Evolutionary conservation across 2,888 invertebrate genomes (phyloP).

Genomic region (Idaea aversata): DNA sequence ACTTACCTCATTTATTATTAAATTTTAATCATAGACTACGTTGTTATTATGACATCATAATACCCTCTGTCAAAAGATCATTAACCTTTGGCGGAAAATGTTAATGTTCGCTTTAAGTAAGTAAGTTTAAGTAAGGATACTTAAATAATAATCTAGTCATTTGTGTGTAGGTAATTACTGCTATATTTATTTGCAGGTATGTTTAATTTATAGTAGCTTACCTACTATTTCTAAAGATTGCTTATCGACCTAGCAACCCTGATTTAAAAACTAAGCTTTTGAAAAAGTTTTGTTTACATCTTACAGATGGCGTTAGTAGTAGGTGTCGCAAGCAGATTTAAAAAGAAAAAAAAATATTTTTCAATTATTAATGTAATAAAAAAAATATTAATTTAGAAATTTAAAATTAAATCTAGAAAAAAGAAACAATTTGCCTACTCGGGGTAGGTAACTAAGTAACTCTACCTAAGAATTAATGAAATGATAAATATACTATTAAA

Average conservation of each 20-base stretch:
- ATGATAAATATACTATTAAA: too few species aligned
- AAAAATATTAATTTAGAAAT: too few species aligned
- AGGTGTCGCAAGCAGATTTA: background rate
- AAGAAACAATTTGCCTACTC: too few species aligned
- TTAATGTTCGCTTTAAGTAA: slow-evolving; percentile 17
- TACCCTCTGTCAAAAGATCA: slow-evolving; percentile 38
- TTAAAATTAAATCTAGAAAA: too few species aligned
- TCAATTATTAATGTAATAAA: too few species aligned
- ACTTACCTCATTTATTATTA: too few species aligned
- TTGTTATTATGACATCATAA: slow-evolving; percentile 39
- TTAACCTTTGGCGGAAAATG: slow-evolving; percentile 41
- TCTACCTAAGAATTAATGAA: too few species aligned
- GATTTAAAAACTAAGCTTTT: background rate
- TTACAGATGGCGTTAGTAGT: slow-evolving; percentile 4
- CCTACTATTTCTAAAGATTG: background rate
- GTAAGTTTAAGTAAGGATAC: background rate
- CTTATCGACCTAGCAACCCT: background rate
- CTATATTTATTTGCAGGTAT: too few species aligned
- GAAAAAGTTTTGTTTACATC: background rate
- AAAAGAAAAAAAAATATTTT: too few species aligned
- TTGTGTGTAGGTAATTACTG: background rate
- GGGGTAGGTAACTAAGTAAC: too few species aligned
- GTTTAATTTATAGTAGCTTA: background rate
- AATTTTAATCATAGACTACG: slow-evolving; percentile 8
- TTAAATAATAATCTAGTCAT: background rate